A percentile compares a stretch with the other conserved stretches of the same genome.
Conservation (phyloP, 2,888 invertebrate species). For the Maniola hyperantus region DNA sequence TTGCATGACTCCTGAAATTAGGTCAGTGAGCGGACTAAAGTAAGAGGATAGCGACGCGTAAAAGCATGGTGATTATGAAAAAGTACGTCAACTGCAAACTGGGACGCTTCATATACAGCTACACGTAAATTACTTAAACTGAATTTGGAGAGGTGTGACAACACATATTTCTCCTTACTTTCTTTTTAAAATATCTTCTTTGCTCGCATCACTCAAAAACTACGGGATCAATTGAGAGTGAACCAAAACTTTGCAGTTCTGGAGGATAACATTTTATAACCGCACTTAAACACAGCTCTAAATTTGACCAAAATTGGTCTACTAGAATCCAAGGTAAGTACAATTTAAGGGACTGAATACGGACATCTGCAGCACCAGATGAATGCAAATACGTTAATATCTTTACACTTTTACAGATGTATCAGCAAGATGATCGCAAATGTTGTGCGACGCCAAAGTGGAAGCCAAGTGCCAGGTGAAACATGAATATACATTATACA, state of each 20-base stretch:
- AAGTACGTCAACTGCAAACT: conserved; percentile 21
- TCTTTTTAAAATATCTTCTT: too few species aligned
- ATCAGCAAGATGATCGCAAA: too few species aligned
- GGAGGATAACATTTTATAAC: background rate
- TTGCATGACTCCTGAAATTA: conserved; percentile 51
- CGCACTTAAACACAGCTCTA: too few species aligned
- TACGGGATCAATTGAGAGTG: too few species aligned
- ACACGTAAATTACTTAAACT: too few species aligned
- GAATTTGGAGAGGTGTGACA: too few species aligned
- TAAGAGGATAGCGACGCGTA: conserved; percentile 22
- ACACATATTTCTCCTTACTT: too few species aligned
- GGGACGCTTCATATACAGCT: conserved; percentile 12
- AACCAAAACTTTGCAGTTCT: background rate
- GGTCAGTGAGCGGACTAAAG: conserved; percentile 56
- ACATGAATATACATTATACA: background rate
- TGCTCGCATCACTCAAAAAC: too few species aligned
- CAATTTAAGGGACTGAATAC: background rate
- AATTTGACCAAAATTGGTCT: background rate
- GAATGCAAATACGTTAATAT: background rate
- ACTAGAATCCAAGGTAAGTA: background rate
- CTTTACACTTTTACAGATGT: too few species aligned
- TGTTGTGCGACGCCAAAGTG: too few species aligned
- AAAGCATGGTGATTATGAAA: conserved; percentile 28
- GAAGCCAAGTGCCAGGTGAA: too few species aligned
- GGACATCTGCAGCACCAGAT: background rate